Percentiles rank a stretch among this genome's conserved stretches.
Evolutionary conservation across 2,888 invertebrate species (phyloP).

Genomic region (Gibbula magus): DNA sequence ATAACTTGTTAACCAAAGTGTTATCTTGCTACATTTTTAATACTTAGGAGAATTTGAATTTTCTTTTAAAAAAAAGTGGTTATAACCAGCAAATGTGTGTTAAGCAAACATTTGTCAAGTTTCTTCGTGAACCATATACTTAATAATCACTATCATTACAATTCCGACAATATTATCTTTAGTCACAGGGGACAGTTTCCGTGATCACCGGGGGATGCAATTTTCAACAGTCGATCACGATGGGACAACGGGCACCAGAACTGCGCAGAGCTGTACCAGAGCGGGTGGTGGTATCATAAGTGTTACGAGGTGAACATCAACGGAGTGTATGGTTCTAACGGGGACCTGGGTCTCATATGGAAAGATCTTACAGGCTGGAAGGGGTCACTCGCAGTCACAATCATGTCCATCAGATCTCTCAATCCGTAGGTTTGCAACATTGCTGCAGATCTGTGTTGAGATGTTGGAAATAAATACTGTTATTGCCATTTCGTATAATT

Average conservation of each 20-base stretch:
- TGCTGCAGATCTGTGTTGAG: too few relatives aligned
- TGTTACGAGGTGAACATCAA: conserved; percentile 16
- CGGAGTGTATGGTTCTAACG: not conserved
- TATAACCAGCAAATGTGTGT: too few relatives aligned
- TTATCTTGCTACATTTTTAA: not conserved
- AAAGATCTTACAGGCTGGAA: not conserved
- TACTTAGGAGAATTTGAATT: too few relatives aligned
- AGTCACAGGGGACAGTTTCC: not conserved
- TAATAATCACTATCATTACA: too few relatives aligned
- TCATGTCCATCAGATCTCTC: not conserved
- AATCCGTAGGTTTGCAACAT: not conserved
- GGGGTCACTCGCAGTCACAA: not conserved
- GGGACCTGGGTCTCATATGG: not conserved
- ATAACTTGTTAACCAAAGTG: not conserved
- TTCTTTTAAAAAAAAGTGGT: too few relatives aligned
- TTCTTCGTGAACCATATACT: too few relatives aligned
- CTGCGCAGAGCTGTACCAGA: not conserved
- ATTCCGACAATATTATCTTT: too few relatives aligned
- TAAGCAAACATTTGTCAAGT: too few relatives aligned
- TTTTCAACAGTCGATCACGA: not conserved
- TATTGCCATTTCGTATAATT: too few relatives aligned
- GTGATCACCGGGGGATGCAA: not conserved
- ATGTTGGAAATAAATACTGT: too few relatives aligned
- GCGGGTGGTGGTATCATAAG: not conserved
- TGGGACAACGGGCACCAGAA: not conserved